Evolutionary conservation across 2,797 vertebrate species (phyloP).

Genomic region (Decapterus maruadsi): DNA sequence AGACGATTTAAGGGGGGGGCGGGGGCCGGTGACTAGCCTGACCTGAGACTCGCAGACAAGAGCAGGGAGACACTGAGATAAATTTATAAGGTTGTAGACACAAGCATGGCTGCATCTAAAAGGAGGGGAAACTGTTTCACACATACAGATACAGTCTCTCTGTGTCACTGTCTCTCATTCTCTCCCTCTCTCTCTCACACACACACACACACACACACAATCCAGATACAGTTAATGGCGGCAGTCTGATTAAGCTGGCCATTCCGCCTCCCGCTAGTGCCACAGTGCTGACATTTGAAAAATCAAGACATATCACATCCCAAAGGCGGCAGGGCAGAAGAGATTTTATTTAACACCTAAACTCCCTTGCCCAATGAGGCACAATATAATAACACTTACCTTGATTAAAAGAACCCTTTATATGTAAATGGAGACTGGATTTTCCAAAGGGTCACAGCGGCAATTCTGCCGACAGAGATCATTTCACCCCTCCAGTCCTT

Average conservation of each 20-base stretch:
- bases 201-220: conserved; percentile 52
- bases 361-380: conserved; percentile 99
- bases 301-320: conserved; percentile 95
- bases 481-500: conserved; percentile 87
- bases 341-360: conserved; percentile 97
- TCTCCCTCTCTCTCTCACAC: conserved; percentile 16
- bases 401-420: conserved; percentile 99
- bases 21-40: conserved; percentile 88
- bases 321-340: conserved; percentile 93
- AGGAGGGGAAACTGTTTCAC: conserved; percentile 91
- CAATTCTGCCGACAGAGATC: conserved; percentile 91
- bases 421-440: conserved; percentile 98
- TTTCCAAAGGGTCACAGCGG: conserved; percentile 92
- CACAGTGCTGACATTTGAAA: conserved; percentile 98
- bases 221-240: conserved; percentile 88
- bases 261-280: conserved; percentile 93
- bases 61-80: conserved; percentile 89
- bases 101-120: conserved; percentile 92
- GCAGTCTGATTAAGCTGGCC: conserved; percentile 96
- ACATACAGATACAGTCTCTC: conserved; percentile 64
- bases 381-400: conserved; percentile 99
- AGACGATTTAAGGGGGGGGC: conserved; percentile 68
- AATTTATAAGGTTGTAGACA: conserved; percentile 95
- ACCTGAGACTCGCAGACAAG: conserved; percentile 92
- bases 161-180: conserved; percentile 35